Percentiles rank a stretch among this genome's conserved stretches.
Conservation (phyloP, 2,797 vertebrate species). For the Okamejei kenojei region DNA sequence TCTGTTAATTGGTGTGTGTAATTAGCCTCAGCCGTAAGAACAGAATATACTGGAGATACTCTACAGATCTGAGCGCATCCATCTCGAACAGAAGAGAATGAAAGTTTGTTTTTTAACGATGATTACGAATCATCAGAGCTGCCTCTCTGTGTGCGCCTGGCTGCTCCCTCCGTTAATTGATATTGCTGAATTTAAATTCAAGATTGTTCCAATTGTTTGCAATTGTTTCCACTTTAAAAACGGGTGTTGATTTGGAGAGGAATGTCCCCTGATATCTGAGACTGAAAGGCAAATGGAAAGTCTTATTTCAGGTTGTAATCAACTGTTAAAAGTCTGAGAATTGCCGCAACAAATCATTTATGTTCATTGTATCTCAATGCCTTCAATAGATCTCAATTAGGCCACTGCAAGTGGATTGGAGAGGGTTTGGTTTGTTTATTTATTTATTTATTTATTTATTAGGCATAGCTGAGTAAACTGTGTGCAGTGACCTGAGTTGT, state of each 20-base stretch:
- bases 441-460: not conserved
- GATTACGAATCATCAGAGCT: too few species aligned
- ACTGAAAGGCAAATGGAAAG: not conserved
- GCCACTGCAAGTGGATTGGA: not conserved
- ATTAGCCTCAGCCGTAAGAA: too few species aligned
- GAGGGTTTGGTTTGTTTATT: not conserved
- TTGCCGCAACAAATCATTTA: not conserved
- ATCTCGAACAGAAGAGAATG: too few species aligned
- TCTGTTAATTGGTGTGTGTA: not conserved
- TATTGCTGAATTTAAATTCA: not conserved
- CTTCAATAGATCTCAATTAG: not conserved
- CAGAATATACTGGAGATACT: too few species aligned
- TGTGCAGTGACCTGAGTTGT: not conserved
- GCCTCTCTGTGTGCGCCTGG: not conserved
- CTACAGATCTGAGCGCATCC: too few species aligned
- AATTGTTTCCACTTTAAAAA: not conserved
- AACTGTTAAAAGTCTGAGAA: not conserved
- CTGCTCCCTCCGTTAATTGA: too few species aligned
- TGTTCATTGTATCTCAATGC: not conserved
- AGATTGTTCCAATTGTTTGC: too few species aligned
- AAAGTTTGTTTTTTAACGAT: too few species aligned
- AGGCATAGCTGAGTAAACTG: not conserved
- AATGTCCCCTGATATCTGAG: not conserved
- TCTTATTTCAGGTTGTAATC: not conserved
- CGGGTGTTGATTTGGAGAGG: not conserved